These are phyloP conservation scores for Oxystoma pomonae DNA, from an alignment of 2,888 invertebrate genomes.

Conservation along the genomic window DNA sequence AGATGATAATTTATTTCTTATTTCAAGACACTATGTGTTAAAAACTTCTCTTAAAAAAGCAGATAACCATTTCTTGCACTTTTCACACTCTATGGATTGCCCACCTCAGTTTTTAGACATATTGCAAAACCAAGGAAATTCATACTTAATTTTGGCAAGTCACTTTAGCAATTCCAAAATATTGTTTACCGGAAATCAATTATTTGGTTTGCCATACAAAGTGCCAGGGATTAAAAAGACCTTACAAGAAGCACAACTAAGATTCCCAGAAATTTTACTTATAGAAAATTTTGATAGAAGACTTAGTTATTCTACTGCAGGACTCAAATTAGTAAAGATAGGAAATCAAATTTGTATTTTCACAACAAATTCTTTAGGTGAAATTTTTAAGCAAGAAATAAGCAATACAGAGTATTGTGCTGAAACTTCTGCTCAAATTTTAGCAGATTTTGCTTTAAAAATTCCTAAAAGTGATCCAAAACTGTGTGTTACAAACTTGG, in stretches of 20 bases:
- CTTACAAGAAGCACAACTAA: conserved; percentile 23
- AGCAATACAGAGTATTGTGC: conserved; percentile 13
- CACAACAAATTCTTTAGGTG: conserved; percentile 29
- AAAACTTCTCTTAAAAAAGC: conserved; percentile 27
- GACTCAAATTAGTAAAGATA: conserved; percentile 29
- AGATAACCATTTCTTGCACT: conserved; percentile 18
- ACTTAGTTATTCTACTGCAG: conserved; percentile 26
- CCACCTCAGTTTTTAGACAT: conserved; percentile 31
- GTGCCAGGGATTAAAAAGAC: conserved; percentile 28
- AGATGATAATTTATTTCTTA: conserved; percentile 22
- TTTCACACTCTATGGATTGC: conserved; percentile 26
- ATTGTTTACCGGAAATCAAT: conserved; percentile 29
- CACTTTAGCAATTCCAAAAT: conserved; percentile 28
- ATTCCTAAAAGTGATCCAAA: neutral
- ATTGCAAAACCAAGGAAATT: conserved; percentile 17
- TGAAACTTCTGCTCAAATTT: conserved; percentile 15
- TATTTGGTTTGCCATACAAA: conserved; percentile 29
- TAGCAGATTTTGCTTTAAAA: conserved; percentile 17
- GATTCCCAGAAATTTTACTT: conserved; percentile 24
- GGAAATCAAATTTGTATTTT: conserved; percentile 25
- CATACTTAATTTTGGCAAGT: conserved; percentile 27
- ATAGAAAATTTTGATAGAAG: conserved; percentile 22
- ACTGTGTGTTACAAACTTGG: conserved; percentile 18
- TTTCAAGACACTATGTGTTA: conserved; percentile 29
- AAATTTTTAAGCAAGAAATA: conserved; percentile 31